Percentiles rank a stretch among this genome's conserved stretches.
Conservation (phyloP, 1,140 invertebrate species). For the Holcopasites calliopsidis region DNA sequence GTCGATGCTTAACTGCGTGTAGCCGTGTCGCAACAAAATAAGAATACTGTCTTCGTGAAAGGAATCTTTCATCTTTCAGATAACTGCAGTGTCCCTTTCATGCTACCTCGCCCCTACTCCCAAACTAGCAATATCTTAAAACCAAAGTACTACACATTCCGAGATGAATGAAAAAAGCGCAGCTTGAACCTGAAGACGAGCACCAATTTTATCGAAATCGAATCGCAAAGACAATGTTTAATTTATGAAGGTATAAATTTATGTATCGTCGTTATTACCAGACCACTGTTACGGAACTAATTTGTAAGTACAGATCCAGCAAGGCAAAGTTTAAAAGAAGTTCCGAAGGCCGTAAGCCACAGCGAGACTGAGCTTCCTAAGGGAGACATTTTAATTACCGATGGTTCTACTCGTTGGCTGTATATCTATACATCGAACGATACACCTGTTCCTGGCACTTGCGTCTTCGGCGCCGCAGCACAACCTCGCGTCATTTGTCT, state of each 20-base stretch:
- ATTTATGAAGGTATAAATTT: conserved; percentile 17
- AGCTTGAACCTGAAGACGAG: not conserved
- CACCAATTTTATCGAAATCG: not conserved
- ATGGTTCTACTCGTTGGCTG: conserved; percentile 55
- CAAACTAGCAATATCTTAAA: too few relatives aligned
- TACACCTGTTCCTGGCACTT: conserved; percentile 70
- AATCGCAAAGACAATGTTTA: not conserved
- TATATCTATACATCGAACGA: conserved; percentile 61
- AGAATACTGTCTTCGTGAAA: too few relatives aligned
- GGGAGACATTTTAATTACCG: conserved; percentile 75
- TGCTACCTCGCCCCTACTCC: too few relatives aligned
- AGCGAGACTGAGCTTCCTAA: conserved; percentile 55
- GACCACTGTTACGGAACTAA: conserved; percentile 32
- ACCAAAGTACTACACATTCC: too few relatives aligned
- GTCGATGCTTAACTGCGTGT: too few relatives aligned
- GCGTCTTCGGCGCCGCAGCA: conserved; percentile 53
- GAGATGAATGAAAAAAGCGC: too few relatives aligned
- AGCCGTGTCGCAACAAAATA: too few relatives aligned
- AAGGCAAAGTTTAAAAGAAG: conserved; percentile 23
- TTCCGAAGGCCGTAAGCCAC: conserved; percentile 20
- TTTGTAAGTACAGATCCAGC: conserved; percentile 13
- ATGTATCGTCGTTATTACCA: conserved; percentile 20
- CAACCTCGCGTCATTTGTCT: conserved; percentile 70
- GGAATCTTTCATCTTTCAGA: too few relatives aligned
- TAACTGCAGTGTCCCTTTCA: too few relatives aligned